Evolutionary conservation across 1,140 invertebrate species (phyloP), one percentile per base, ranked within the genome.

Genomic region (Thrips palmi): DNA sequence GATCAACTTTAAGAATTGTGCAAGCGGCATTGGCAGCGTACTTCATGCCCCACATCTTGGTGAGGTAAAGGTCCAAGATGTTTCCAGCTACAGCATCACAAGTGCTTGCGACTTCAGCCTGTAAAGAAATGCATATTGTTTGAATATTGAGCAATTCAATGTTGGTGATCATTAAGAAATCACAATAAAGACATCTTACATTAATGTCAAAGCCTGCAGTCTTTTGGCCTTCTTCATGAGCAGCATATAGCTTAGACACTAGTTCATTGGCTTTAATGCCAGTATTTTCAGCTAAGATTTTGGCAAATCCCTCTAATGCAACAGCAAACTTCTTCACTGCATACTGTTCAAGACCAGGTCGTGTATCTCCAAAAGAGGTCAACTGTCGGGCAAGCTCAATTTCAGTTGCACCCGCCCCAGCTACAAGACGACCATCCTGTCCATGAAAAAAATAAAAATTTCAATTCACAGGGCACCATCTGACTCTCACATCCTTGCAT

Each of bases 291-390:
- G 92, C 84, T 32, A 99, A 62, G 12, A 83, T 77, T 58, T 87
- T 88, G 0, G 92, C 86, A 47, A 99, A 79, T 23, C 66, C 67
- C 63, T 97, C 88, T 0, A 99, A 56, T 3, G 93, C 85, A 37
- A 77, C 69, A 20, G 87, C 87, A 62, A 94, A 98, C 54, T 91
- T 93, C 42, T 87, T 74, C 1, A 97, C 84, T 19, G 93, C 82
- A 62, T 98, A 99, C 54, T 98, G 94, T 53, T 97, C 89, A 36
- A 99, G 61, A 5, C 93, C 93, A 2, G 91, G 84, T 28, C 88
- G 60, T 22, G 82, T 91, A 47, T 94, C 86, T 3, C 86, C 92
- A 56, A 76, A 93, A 20, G 74, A 68, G 4, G 77, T 63, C 11
- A 99, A 66, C 52, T 84, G 74, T 33, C 77, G 71, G 4, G 92